phyloP scores from a whole-genome alignment of 2,113 vertebrate species.

The Bungarus multicinctus region DNA sequence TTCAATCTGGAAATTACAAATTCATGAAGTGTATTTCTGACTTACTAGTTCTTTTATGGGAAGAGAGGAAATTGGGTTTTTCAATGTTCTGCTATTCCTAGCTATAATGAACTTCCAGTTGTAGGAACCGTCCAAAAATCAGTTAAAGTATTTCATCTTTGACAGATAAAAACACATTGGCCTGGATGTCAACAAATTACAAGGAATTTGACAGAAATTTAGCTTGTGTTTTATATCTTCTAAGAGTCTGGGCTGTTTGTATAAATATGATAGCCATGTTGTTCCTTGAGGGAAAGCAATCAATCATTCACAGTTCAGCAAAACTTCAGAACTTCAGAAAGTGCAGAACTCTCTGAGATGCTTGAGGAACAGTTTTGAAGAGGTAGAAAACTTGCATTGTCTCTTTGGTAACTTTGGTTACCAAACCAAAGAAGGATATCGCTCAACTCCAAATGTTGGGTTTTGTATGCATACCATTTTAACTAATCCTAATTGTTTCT shows the following conservation, averaged over 20 bases:
- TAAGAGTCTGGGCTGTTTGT: background rate
- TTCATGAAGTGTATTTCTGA: background rate
- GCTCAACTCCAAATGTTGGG: background rate
- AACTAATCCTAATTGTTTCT: background rate
- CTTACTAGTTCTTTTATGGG: background rate
- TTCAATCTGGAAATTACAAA: background rate
- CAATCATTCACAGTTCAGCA: background rate
- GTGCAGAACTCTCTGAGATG: background rate
- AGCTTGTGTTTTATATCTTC: background rate
- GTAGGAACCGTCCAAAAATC: background rate
- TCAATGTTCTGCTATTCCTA: background rate
- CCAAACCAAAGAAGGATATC: background rate
- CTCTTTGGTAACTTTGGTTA: background rate
- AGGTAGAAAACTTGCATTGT: background rate
- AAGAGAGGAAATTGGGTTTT: background rate
- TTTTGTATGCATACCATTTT: background rate
- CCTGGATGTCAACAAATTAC: background rate
- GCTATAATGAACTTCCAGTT: background rate
- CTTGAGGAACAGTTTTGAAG: background rate
- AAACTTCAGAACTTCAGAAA: background rate
- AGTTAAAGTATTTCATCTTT: background rate
- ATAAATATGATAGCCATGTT: background rate
- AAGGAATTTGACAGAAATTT: background rate
- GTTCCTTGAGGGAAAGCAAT: background rate
- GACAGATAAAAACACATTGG: background rate